Evolutionary conservation across 2,797 vertebrate species (phyloP), one percentile per base, ranked within the genome.

Genomic region (Austrolebias charrua): DNA sequence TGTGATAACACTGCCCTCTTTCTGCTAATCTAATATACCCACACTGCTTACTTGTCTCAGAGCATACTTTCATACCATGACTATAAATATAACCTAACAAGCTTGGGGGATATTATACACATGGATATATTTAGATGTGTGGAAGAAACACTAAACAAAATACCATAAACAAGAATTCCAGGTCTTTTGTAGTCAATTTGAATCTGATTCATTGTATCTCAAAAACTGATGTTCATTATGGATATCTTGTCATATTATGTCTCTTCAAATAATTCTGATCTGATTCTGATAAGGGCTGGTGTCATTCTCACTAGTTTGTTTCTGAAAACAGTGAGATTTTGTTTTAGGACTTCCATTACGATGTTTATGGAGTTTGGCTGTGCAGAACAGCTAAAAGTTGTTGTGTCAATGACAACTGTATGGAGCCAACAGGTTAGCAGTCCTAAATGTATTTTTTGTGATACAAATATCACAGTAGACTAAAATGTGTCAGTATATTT

Each of bases 1-100:
- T 85, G 90, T 91, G 88, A 91, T 88, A 90, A 90, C 91, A 92
- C 88, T 90, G 81, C 80, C 51, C 65, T 86, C 88, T 81, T 92
- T 92, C 85, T 92, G 78, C 75, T 61, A 78, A 75, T 78, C 78
- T 79, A 88, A 90, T 86, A 81, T 86, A 86, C 66, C 79, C 75
- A 62, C 54, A 66, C 78, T 76, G 75, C 53, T 46, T 84, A 86
- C 55, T 44, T 84, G 86, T 78, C 66, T 70, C 76, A 69, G 66
- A 88, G 82, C 77, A 81, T 84, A 85, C 84, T 91, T 88, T 79
- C 81, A 87, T 82, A 78, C 78, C 55, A 31, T 48, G 40, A 69
- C 80, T 90, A 90, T 91, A 92, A 89, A 91, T 89, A 90, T 78
- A 79, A 72, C 54, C 60, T 81, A 79, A 86, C 90, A 88, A 87